Evolutionary conservation across 2,797 vertebrate species (phyloP), one percentile per base, ranked within the genome.

Genomic region (Pelodytes ibericus): DNA sequence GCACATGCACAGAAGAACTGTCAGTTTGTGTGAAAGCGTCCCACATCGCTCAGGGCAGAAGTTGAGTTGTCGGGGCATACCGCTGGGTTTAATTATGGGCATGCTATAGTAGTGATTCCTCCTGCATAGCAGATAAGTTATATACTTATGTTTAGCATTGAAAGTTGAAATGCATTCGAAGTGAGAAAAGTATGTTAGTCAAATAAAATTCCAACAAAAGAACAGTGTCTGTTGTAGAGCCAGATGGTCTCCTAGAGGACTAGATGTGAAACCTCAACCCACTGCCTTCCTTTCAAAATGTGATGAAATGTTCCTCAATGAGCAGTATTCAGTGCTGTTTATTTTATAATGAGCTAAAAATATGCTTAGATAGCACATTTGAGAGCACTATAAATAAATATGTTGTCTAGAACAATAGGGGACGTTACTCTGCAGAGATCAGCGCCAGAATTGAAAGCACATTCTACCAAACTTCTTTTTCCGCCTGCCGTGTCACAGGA

Each of bases 311-410:
- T 63, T 71, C 49, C 36, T 44, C 64, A 57, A 58, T 15, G 10
- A 66, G 26, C 39, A 20, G 24, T 57, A 47, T 71, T 77, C 60
- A 57, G 26, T 66, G 71, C 51, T 22, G 16, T 65, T 63, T 76
- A 76, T 76, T 44, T 61, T 72, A 60, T 71, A 59, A 77, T 71
- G 31, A 64, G 47, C 74, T 71, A 71, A 64, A 67, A 75, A 69
- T 75, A 75, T 26, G 57, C 58, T 75, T 69, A 62, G 60, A 69
- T 75, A 27, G 36, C 29, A 62, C 64, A 68, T 75, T 68, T 39
- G 41, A 56, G 41, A 69, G 36, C 65, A 61, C 74, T 75, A 75
- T 61, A 78, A 78, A 78, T 78, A 78, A 65, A 67, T 72, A 53
- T 25, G 29, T 26, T 60, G 24, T 44, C 57, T 36, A 49, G 36